These are phyloP conservation scores for Lamellibrachia columna DNA, from an alignment of 2,888 invertebrate species.

Conservation along the genomic window DNA sequence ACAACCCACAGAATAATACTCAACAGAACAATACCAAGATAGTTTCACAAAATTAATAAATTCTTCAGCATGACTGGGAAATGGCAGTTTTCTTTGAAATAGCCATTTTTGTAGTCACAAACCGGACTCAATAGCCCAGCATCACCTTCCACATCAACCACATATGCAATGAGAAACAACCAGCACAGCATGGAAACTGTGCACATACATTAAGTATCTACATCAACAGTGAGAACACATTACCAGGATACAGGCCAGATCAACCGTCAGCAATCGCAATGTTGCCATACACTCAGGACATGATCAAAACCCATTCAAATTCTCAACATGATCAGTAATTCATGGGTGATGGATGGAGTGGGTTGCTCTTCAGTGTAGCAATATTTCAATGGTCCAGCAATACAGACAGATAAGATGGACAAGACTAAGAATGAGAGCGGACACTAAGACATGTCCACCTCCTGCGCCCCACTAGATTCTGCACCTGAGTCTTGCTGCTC, in stretches of 20 bases:
- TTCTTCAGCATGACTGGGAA: neutral
- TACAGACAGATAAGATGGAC: neutral
- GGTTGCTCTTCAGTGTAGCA: neutral
- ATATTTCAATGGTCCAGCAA: neutral
- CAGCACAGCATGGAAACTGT: neutral
- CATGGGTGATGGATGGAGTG: neutral
- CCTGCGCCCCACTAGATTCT: neutral
- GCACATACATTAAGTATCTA: neutral
- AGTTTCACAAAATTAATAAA: neutral
- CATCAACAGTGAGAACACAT: neutral
- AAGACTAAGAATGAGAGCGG: neutral
- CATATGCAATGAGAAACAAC: neutral
- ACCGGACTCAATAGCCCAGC: neutral
- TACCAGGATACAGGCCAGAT: neutral
- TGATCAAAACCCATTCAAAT: neutral
- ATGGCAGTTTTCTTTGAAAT: neutral
- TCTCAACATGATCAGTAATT: neutral
- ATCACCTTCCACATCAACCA: neutral
- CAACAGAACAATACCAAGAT: neutral
- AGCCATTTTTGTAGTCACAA: neutral
- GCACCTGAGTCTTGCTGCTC: neutral
- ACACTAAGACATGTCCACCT: conserved; percentile 32
- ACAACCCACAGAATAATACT: neutral
- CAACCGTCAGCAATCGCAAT: neutral
- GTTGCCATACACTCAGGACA: neutral